These are phyloP conservation scores for Cantharis rustica DNA, from an alignment of 2,888 invertebrate species.

Conservation along the genomic window DNA sequence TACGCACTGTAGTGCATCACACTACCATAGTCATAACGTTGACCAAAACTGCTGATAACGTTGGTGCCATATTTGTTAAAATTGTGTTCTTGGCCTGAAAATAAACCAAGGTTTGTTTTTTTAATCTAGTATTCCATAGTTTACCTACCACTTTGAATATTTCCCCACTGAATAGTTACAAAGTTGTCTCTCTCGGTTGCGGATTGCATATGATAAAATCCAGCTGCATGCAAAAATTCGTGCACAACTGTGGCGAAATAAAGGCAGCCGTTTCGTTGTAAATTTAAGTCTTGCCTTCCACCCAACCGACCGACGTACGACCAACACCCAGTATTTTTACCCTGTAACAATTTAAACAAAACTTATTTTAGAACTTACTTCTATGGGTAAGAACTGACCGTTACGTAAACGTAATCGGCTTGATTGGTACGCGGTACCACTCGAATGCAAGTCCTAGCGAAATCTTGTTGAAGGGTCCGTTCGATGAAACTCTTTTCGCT, in stretches of 20 bases:
- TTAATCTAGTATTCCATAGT: not conserved
- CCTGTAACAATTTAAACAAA: not conserved
- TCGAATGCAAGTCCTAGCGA: slow-evolving; percentile 8
- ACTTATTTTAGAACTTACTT: not conserved
- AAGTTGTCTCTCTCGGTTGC: slow-evolving; percentile 76
- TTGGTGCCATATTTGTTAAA: slow-evolving; percentile 70
- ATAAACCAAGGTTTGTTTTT: slow-evolving; percentile 1
- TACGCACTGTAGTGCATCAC: slow-evolving; percentile 74
- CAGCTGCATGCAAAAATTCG: slow-evolving; percentile 79
- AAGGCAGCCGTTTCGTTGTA: slow-evolving; percentile 11
- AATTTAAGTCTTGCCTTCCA: slow-evolving; percentile 1
- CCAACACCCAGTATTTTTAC: slow-evolving; percentile 4
- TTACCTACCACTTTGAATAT: slow-evolving; percentile 64
- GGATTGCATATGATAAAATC: slow-evolving; percentile 85
- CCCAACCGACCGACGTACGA: slow-evolving; percentile 1
- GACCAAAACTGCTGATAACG: slow-evolving; percentile 68
- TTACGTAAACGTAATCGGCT: slow-evolving; percentile 15
- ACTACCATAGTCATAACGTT: slow-evolving; percentile 72
- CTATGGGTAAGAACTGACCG: not conserved
- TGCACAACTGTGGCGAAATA: slow-evolving; percentile 68
- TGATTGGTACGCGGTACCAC: slow-evolving; percentile 1
- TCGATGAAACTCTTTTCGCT: not conserved
- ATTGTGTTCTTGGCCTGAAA: slow-evolving; percentile 61
- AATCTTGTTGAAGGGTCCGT: not conserved
- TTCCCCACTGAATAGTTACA: slow-evolving; percentile 75